Conservation (phyloP, 2,113 vertebrate genomes). For the Siniperca chuatsi region DNA sequence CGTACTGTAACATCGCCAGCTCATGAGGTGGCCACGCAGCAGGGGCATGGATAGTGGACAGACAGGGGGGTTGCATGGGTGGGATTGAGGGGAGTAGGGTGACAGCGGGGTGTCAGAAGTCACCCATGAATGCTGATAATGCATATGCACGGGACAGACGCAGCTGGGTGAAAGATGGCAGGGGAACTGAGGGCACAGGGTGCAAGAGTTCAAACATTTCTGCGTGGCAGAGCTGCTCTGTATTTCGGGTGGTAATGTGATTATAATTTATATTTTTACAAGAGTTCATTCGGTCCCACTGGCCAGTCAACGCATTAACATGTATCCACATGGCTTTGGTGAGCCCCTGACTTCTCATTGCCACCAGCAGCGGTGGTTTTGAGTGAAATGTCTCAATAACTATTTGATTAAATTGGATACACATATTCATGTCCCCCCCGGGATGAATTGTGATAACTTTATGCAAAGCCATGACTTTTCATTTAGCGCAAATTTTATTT, state of each 20-base stretch:
- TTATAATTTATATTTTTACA: background rate
- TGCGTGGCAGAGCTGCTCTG: background rate
- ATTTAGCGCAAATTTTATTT: background rate
- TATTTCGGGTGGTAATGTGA: background rate
- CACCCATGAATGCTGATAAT: slow-evolving; percentile 24
- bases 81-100: slow-evolving; percentile 22
- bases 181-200: background rate
- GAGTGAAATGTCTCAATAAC: background rate
- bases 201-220: slow-evolving; percentile 17
- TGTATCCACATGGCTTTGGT: background rate
- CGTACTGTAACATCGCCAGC: background rate
- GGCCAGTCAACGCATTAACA: background rate
- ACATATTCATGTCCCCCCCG: too few species aligned
- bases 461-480: background rate
- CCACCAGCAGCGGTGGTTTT: background rate
- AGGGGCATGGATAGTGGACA: background rate
- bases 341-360: background rate
- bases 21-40: slow-evolving; percentile 4
- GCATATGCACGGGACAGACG: background rate
- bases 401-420: background rate
- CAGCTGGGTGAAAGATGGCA: background rate
- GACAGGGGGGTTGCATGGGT: background rate
- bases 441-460: too few species aligned
- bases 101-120: slow-evolving; percentile 16
- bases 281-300: background rate